phyloP scores from a whole-genome alignment of 2,113 vertebrate genomes.

The Nycticebus coucang region DNA sequence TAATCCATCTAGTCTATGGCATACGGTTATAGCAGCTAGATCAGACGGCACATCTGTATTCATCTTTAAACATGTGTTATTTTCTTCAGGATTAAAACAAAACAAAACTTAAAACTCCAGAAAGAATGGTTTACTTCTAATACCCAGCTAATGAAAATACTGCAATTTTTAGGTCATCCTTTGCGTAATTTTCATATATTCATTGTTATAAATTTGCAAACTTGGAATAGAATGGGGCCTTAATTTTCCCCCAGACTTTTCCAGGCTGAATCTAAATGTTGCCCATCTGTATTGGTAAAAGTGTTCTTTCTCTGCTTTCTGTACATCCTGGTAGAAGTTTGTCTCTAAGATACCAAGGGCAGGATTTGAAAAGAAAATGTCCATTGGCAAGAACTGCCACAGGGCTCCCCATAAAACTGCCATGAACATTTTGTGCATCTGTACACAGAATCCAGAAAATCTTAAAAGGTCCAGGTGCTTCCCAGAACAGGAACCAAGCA shows the following conservation, averaged over 20 bases:
- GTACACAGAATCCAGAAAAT: background rate
- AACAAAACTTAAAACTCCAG: slow-evolving; percentile 30
- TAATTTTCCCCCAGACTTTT: background rate
- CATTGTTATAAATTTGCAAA: background rate
- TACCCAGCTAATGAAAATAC: background rate
- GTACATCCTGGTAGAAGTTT: background rate
- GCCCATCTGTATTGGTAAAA: background rate
- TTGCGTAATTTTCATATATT: background rate
- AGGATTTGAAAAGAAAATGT: background rate
- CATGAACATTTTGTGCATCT: background rate
- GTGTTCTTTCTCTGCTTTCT: background rate
- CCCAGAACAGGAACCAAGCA: background rate
- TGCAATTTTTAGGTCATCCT: background rate
- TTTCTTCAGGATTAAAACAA: background rate
- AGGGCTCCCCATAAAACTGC: background rate
- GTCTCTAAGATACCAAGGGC: background rate
- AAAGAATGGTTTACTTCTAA: background rate
- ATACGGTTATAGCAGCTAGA: background rate
- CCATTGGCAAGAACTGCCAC: background rate
- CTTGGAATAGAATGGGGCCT: background rate
- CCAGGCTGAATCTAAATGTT: background rate
- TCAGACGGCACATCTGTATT: background rate
- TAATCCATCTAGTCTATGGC: background rate
- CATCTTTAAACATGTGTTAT: background rate
- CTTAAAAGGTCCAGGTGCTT: slow-evolving; percentile 28